phyloP scores from a whole-genome alignment of 1,140 invertebrate genomes.

The Leptinotarsa texana region DNA sequence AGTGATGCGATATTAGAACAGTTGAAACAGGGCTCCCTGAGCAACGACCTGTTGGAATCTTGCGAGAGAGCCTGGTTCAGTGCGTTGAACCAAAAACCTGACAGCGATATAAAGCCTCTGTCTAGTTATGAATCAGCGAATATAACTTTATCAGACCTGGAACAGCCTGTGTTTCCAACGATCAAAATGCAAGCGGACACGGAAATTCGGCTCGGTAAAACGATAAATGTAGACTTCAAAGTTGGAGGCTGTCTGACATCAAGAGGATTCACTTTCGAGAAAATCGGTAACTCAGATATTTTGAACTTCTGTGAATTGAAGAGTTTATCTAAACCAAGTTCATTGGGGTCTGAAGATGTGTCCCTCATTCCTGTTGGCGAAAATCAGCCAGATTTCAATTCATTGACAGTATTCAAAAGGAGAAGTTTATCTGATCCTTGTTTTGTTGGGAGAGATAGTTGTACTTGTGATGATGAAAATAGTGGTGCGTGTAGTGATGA shows the following conservation, averaged over 20 bases:
- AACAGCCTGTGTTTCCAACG: slow-evolving; percentile 41
- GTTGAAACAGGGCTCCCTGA: slow-evolving; percentile 42
- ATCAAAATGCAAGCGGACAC: slow-evolving; percentile 50
- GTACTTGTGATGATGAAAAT: slow-evolving; percentile 58
- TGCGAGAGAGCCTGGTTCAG: slow-evolving; percentile 48
- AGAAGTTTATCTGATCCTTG: slow-evolving; percentile 19
- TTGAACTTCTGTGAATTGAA: slow-evolving; percentile 41
- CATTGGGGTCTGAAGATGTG: slow-evolving; percentile 50
- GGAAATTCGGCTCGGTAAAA: slow-evolving; percentile 45
- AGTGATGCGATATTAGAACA: slow-evolving; percentile 47
- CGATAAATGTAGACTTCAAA: slow-evolving; percentile 54
- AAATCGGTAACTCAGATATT: slow-evolving; percentile 38
- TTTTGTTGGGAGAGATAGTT: slow-evolving; percentile 28
- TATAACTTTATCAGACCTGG: slow-evolving; percentile 62
- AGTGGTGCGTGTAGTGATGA: slow-evolving; percentile 63
- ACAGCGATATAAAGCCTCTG: slow-evolving; percentile 72
- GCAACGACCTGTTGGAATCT: slow-evolving; percentile 46
- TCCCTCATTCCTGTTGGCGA: slow-evolving; percentile 54
- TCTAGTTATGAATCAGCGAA: slow-evolving; percentile 80
- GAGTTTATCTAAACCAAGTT: slow-evolving; percentile 36
- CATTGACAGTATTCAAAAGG: slow-evolving; percentile 50
- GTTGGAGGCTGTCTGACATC: slow-evolving; percentile 49
- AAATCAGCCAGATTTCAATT: slow-evolving; percentile 52
- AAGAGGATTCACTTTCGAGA: slow-evolving; percentile 44
- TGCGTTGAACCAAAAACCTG: slow-evolving; percentile 39